Evolutionary conservation across 2,113 vertebrate species (phyloP), one percentile per base, ranked within the genome.

Genomic region (Oryzias javanicus): DNA sequence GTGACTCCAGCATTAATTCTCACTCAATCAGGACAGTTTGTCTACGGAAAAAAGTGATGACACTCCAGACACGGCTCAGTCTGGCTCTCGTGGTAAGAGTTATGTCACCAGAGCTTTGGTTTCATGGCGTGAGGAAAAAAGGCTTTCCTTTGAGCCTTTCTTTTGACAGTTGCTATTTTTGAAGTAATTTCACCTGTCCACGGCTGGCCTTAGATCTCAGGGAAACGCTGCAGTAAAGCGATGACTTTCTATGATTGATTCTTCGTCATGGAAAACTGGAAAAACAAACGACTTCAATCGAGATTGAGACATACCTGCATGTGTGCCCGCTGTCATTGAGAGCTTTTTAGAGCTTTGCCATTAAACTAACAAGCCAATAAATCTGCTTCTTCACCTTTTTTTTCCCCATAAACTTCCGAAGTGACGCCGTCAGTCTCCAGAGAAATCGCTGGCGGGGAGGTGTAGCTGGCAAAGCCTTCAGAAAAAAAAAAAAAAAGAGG

Each of bases 111-210:
- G 16, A 72, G 72, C 78, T 82, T 81, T 67, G 78, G 6, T 81
- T 86, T 81, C 85, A 87, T 69, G 79, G 78, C 53, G 74, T 75
- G 62, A 20, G 54, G 68, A 80, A 70, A 81, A 73, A 35, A 17
- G 78, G 50, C 60, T 78, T 71, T 79, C 63, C 78, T 49, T 5
- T 16, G 67, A 72, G 76, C 2, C 63, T 76, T 66, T 50, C 55
- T 6, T 52, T 64, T 59, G 67, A 72, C 73, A 60, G 17, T 56
- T 67, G 63, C 78, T 60, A 75, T 80, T 82, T 82, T 82, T 84
- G 62, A 75, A 69, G 79, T 73, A 62, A 62, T 81, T 88, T 72
- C 81, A 86, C 73, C 82, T 85, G 82, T 87, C 82, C 42, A 18
- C 85, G 64, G 76, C 73, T 58, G 64, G 60, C 51, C 5, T 73